A percentile compares a stretch with the other conserved stretches of the same genome.
These are phyloP conservation scores for Polypterus senegalus DNA, from an alignment of 2,113 vertebrate species.

Conservation along the genomic window DNA sequence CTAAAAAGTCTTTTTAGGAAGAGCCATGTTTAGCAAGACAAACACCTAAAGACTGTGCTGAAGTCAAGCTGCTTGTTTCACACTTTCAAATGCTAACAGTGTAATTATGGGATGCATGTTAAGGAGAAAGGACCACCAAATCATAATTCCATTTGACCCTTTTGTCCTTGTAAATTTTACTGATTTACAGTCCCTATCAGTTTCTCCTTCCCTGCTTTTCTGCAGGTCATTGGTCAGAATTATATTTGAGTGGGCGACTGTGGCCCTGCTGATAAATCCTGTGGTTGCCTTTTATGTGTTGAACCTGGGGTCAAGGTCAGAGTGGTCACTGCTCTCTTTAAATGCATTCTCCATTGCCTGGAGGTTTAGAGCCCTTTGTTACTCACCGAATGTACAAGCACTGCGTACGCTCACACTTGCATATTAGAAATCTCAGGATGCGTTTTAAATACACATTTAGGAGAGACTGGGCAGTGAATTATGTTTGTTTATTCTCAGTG, in stretches of 20 bases:
- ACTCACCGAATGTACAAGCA: too few species aligned
- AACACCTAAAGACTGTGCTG: too few species aligned
- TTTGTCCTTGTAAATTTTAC: constrained; percentile 25
- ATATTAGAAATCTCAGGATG: too few species aligned
- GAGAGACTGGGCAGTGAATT: too few species aligned
- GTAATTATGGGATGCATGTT: too few species aligned
- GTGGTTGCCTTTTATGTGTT: constrained; percentile 19
- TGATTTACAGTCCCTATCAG: constrained; percentile 19
- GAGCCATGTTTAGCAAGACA: too few species aligned
- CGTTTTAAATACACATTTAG: too few species aligned
- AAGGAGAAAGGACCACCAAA: not conserved
- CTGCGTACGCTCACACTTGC: too few species aligned
- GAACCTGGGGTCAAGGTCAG: constrained; percentile 30
- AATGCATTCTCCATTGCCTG: constrained; percentile 20
- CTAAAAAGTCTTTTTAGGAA: too few species aligned
- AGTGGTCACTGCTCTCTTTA: constrained; percentile 18
- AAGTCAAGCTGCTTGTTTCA: too few species aligned
- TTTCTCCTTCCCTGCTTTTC: constrained; percentile 8
- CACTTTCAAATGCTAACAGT: too few species aligned
- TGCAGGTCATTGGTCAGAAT: constrained; percentile 32
- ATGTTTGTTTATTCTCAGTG: too few species aligned
- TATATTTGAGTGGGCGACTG: constrained; percentile 22
- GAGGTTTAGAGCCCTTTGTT: constrained; percentile 10
- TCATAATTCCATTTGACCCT: constrained; percentile 7
- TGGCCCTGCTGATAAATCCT: constrained; percentile 32